A percentile compares a stretch with the other conserved stretches of the same genome.
phyloP scores from a whole-genome alignment of 2,797 vertebrate genomes.

The Austrolebias charrua region DNA sequence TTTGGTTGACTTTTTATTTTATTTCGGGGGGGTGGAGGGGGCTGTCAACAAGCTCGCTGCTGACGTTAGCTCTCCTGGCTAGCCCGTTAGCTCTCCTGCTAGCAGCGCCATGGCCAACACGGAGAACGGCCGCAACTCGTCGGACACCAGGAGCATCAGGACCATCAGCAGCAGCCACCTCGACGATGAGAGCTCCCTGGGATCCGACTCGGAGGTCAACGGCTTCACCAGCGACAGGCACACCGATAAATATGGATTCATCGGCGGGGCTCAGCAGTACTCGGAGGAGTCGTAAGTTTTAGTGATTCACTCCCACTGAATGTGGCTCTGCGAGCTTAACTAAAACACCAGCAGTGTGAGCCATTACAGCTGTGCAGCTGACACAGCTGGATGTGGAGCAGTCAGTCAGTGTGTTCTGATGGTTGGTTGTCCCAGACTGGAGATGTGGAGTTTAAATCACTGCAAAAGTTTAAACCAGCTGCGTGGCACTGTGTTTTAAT shows the following conservation, averaged over 20 bases:
- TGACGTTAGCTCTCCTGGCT: constrained; percentile 63
- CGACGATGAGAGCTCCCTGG: constrained; percentile 87
- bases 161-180: constrained; percentile 71
- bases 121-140: constrained; percentile 79
- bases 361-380: not conserved
- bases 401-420: not conserved
- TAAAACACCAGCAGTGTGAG: not conserved
- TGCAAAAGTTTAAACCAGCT: constrained; percentile 40
- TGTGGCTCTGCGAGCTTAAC: not conserved
- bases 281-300: constrained; percentile 84
- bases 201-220: constrained; percentile 90
- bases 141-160: constrained; percentile 70
- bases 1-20: constrained; percentile 53
- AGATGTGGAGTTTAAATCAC: constrained; percentile 16
- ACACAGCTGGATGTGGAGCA: not conserved
- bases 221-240: constrained; percentile 83
- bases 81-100: constrained; percentile 43
- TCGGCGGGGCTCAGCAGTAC: constrained; percentile 88
- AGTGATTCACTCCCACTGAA: constrained; percentile 13
- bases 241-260: constrained; percentile 93
- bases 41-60: constrained; percentile 70
- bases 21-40: not conserved
- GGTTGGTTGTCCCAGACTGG: constrained; percentile 5
- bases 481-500: constrained; percentile 62
- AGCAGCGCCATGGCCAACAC: constrained; percentile 70